Conservation (phyloP, 2,797 vertebrate species). For the Syndactyla subalaris region DNA sequence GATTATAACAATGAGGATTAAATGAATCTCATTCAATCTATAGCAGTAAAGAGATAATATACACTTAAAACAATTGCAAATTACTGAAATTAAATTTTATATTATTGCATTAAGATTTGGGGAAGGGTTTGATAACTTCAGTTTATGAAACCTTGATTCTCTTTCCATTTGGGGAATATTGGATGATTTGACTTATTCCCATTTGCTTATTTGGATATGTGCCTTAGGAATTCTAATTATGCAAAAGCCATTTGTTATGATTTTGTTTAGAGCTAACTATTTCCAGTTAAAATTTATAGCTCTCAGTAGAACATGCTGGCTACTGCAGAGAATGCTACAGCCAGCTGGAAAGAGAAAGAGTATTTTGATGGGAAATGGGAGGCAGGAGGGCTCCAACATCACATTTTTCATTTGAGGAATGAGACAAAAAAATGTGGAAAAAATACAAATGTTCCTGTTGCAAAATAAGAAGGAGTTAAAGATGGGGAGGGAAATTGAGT, state of each 20-base stretch:
- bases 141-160: conserved; percentile 16
- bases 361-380: not conserved
- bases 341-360: not conserved
- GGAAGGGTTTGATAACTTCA: not conserved
- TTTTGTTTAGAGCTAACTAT: not conserved
- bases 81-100: not conserved
- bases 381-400: not conserved
- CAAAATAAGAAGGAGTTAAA: not conserved
- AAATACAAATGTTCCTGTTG: not conserved
- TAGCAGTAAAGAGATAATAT: not conserved
- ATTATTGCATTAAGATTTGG: not conserved
- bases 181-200: not conserved
- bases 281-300: not conserved
- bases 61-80: not conserved
- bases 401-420: not conserved
- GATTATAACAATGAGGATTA: conserved; percentile 7
- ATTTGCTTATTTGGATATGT: not conserved
- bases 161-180: not conserved
- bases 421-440: not conserved
- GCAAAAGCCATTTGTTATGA: not conserved
- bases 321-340: not conserved
- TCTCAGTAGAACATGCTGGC: not conserved
- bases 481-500: not conserved
- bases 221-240: not conserved
- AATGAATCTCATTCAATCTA: conserved; percentile 12